Base-by-base conservation (phyloP, 1,140 invertebrate genomes). In the Rhopalosiphum padi region DNA sequence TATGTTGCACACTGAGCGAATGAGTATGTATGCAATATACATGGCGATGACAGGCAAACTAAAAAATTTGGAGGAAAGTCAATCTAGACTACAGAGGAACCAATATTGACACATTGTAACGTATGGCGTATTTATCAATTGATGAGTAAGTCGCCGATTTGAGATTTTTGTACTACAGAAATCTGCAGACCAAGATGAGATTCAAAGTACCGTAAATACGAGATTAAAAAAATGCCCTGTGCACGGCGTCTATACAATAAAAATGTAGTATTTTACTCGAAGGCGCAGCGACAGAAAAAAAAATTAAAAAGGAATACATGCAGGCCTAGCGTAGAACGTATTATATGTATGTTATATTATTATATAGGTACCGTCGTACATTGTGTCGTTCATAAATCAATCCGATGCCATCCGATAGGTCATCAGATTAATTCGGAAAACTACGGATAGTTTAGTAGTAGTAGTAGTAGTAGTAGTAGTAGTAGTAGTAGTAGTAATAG, bases 381-480 rank as follows among this genome's bases (percentile, higher is more conserved):
- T 68, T 77, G 18, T 77, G 60, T 77, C 60, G 30, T 77, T 77
- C 5, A 77, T 77, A n/a, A n/a, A 77, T 15, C 60, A 77, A 77
- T 77, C 60, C n/a, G 30, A 77, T 0, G n/a, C n/a, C 30, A n/a
- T 68, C 9, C 23, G 25, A 60, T 30, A 15, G 30, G 30, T 3
- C 30, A 77, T n/a, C 60, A 77, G 60, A 77, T 77, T 77, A 18
- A 77, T 77, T 77, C 60, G 1, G 60, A 77, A n/a, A 77, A 30
- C n/a, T 77, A 77, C 30, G n/a, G 30, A 77, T 35, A 89, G 25
- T 46, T 30, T 53, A 88, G 25, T 25, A 86, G 41, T 46, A 48
- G 43, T 87, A 87, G 15, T 87, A 83, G 18, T 83, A 83, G 77
- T 83, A 83, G n/a, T 83, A 37, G 68, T 83, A 83, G 77, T 82